Conservation (phyloP, 1,140 invertebrate genomes). For the Meloidogyne floridensis region DNA sequence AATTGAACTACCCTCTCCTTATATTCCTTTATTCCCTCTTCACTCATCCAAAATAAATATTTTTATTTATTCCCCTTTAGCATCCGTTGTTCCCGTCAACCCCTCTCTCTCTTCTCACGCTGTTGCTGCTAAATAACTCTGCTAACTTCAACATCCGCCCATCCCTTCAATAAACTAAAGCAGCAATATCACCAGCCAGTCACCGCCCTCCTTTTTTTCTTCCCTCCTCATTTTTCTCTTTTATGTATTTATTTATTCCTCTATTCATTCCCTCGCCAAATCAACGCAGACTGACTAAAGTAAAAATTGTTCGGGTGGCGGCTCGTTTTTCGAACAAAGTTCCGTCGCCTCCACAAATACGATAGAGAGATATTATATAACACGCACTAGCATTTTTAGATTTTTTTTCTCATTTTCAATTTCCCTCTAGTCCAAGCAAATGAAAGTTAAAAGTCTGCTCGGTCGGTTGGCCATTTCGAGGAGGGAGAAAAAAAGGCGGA, state of each 20-base stretch:
- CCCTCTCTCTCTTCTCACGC: background rate
- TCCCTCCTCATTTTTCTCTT: constrained; percentile 28
- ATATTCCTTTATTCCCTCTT: background rate
- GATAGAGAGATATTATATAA: background rate
- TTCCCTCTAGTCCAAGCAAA: background rate
- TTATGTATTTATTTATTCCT: constrained; percentile 17
- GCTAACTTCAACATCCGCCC: constrained; percentile 8
- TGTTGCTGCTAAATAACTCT: background rate
- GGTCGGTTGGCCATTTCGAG: background rate
- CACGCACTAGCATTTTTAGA: background rate
- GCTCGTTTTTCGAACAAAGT: background rate
- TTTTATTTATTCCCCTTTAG: background rate
- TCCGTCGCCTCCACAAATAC: background rate
- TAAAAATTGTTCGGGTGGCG: background rate
- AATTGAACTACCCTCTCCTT: no score
- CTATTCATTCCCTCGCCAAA: constrained; percentile 24
- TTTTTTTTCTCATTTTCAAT: background rate
- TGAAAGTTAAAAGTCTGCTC: background rate
- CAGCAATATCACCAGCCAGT: background rate
- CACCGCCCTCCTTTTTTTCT: background rate
- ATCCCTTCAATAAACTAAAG: background rate
- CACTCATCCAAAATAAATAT: background rate
- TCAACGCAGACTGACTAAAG: background rate
- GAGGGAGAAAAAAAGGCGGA: constrained; percentile 2
- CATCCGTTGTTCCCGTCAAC: background rate